phyloP scores from a whole-genome alignment of 2,888 invertebrate species.

The Oligia latruncula region DNA sequence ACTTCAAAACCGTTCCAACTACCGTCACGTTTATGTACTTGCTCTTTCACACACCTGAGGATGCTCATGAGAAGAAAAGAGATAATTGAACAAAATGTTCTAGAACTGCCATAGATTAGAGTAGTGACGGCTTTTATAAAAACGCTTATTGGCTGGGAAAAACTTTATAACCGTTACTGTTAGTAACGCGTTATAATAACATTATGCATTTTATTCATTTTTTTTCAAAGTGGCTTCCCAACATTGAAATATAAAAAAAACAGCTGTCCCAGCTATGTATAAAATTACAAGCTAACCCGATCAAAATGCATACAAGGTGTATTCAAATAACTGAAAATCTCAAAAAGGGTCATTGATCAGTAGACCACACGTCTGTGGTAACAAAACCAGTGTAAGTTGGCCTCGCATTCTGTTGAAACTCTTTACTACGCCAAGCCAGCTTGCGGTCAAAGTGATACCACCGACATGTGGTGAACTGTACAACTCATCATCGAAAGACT shows the following conservation, averaged over 20 bases:
- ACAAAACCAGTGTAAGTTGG: not conserved
- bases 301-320: not conserved
- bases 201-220: not conserved
- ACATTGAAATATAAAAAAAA: not conserved
- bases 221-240: not conserved
- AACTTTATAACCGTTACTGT: conserved; percentile 1
- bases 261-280: not conserved
- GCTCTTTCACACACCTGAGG: conserved; percentile 19
- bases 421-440: not conserved
- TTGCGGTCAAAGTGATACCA: not conserved
- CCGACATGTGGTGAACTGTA: not conserved
- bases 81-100: conserved; percentile 13
- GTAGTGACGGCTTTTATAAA: not conserved
- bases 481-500: not conserved
- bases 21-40: conserved; percentile 5
- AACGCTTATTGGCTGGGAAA: not conserved
- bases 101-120: conserved; percentile 20
- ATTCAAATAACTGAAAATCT: not conserved
- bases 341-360: not conserved
- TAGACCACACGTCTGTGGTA: not conserved
- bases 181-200: not conserved
- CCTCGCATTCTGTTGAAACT: not conserved
- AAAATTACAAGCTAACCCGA: not conserved
- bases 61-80: conserved; percentile 14
- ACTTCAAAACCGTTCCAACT: conserved; percentile 13